Evolutionary conservation across 2,113 vertebrate genomes (phyloP).

Genomic region (Neolamprologus hecqui): DNA sequence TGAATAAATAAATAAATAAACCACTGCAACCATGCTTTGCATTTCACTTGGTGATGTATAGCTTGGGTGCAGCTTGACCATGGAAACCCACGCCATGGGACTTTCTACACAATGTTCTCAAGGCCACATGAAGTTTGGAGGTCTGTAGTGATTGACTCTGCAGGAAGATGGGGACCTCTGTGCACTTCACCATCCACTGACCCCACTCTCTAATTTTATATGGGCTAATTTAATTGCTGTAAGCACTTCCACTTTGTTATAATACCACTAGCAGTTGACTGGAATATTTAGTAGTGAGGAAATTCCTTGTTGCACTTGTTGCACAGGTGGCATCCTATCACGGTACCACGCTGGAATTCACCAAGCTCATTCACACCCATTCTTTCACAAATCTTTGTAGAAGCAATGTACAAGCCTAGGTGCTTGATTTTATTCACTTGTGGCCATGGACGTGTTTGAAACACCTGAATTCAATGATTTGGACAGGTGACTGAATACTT

Average conservation of each 20-base stretch:
- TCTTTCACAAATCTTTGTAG: background rate
- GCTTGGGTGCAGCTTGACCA: background rate
- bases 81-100: background rate
- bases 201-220: background rate
- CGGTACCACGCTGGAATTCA: too few relatives aligned
- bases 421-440: background rate
- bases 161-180: background rate
- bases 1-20: background rate
- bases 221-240: background rate
- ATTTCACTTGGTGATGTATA: background rate
- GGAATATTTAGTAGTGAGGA: background rate
- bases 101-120: background rate
- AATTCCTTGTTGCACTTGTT: background rate
- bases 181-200: background rate
- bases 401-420: background rate
- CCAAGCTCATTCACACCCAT: background rate
- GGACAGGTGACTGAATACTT: background rate
- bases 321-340: too few relatives aligned
- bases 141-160: background rate
- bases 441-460: background rate
- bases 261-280: background rate
- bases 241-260: background rate
- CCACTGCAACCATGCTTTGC: background rate
- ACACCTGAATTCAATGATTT: background rate
- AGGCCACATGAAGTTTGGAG: background rate